These are phyloP conservation scores for Drosophila quasianomalipes DNA, from an alignment of 2,888 invertebrate genomes.

Conservation along the genomic window DNA sequence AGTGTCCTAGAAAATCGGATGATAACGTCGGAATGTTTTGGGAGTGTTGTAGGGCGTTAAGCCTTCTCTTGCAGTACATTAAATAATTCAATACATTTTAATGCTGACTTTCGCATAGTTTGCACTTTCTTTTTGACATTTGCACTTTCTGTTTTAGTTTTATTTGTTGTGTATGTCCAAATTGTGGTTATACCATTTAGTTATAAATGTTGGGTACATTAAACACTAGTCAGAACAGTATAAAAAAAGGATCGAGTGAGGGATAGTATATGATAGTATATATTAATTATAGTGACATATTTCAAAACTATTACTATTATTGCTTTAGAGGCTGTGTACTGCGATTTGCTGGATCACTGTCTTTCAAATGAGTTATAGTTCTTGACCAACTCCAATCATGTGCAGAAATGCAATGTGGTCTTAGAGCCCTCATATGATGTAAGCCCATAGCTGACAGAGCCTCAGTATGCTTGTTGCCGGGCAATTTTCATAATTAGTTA, in stretches of 20 bases:
- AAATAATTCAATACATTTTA: constrained; percentile 35
- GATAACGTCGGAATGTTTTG: background rate
- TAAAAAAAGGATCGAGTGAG: background rate
- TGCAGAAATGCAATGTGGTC: background rate
- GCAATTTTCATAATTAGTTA: background rate
- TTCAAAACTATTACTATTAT: background rate
- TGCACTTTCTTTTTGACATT: constrained; percentile 30
- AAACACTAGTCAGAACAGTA: background rate
- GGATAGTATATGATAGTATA: background rate
- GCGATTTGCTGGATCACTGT: background rate
- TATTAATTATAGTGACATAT: background rate
- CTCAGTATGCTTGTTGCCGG: background rate
- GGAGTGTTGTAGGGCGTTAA: background rate
- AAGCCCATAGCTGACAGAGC: background rate
- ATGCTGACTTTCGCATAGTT: constrained; percentile 17
- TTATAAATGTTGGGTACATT: background rate
- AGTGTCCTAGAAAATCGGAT: background rate
- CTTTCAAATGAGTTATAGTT: background rate
- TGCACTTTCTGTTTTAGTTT: constrained; percentile 24
- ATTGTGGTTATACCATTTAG: background rate
- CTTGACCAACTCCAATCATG: background rate
- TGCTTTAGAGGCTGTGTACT: background rate
- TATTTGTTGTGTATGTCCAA: background rate
- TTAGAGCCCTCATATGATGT: background rate
- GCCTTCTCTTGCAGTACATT: background rate